Percentiles rank a stretch among this genome's conserved stretches.
phyloP scores from a whole-genome alignment of 1,140 invertebrate genomes.

The Heliconius congener region DNA sequence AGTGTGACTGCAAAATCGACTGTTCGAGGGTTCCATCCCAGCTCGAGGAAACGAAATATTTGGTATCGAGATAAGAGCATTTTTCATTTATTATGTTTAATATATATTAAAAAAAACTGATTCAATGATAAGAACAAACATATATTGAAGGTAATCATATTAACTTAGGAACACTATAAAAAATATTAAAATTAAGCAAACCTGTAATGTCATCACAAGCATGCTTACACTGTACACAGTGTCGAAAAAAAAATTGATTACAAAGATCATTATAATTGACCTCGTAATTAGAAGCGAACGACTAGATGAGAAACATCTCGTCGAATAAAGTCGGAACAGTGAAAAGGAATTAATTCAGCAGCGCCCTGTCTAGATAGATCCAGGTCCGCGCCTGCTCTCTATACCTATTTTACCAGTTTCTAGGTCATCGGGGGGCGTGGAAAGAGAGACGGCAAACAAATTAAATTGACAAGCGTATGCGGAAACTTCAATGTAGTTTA shows the following conservation, averaged over 20 bases:
- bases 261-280: slow-evolving; percentile 31
- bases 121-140: not conserved
- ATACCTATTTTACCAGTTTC: slow-evolving; percentile 53
- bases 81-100: not conserved
- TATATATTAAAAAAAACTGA: not conserved
- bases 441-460: slow-evolving; percentile 40
- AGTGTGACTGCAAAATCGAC: too few species aligned
- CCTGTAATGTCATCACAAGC: too few species aligned
- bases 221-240: not conserved
- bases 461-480: slow-evolving; percentile 38
- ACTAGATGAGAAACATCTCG: slow-evolving; percentile 16
- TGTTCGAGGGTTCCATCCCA: too few species aligned
- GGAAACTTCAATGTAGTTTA: slow-evolving; percentile 33
- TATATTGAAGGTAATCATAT: not conserved
- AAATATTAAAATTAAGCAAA: too few species aligned
- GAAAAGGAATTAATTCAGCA: slow-evolving; percentile 17
- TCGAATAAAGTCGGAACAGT: not conserved
- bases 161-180: not conserved
- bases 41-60: too few species aligned
- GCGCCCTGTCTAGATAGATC: slow-evolving; percentile 40
- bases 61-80: not conserved
- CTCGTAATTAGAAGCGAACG: slow-evolving; percentile 26
- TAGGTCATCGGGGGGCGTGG: slow-evolving; percentile 56
- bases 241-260: slow-evolving; percentile 6
- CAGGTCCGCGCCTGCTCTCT: slow-evolving; percentile 52